phyloP scores from a whole-genome alignment of 2,797 vertebrate genomes.

The Arctocebus calabarensis region DNA sequence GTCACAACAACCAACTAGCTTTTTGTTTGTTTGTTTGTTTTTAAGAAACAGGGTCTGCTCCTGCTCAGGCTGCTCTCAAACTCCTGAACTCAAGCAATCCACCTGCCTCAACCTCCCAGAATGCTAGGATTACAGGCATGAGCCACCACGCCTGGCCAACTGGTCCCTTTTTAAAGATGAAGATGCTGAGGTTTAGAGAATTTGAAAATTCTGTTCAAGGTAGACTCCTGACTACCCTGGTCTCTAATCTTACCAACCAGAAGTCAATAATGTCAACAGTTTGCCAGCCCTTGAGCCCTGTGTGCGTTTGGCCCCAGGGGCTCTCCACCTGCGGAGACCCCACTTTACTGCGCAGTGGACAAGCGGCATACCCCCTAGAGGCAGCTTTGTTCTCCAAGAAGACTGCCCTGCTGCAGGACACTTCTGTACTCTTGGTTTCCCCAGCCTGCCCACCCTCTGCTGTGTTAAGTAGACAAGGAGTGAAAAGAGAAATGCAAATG shows the following conservation, averaged over 20 bases:
- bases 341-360: background rate
- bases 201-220: background rate
- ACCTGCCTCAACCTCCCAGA: too few species aligned
- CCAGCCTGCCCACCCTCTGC: background rate
- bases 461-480: background rate
- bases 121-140: too few species aligned
- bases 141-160: too few species aligned
- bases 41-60: too few species aligned
- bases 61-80: too few species aligned
- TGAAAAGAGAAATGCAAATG: background rate
- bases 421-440: background rate
- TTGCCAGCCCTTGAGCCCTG: background rate
- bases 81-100: too few species aligned
- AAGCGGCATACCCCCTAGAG: background rate
- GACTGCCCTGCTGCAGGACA: background rate
- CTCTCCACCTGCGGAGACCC: background rate
- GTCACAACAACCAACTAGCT: too few species aligned
- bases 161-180: background rate
- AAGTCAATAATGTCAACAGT: background rate
- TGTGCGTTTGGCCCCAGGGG: background rate
- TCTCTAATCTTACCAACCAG: background rate
- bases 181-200: constrained; percentile 8
- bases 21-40: too few species aligned
- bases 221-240: background rate
- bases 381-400: background rate